Conservation (phyloP, 2,113 vertebrate genomes). For the Tamias sibiricus region DNA sequence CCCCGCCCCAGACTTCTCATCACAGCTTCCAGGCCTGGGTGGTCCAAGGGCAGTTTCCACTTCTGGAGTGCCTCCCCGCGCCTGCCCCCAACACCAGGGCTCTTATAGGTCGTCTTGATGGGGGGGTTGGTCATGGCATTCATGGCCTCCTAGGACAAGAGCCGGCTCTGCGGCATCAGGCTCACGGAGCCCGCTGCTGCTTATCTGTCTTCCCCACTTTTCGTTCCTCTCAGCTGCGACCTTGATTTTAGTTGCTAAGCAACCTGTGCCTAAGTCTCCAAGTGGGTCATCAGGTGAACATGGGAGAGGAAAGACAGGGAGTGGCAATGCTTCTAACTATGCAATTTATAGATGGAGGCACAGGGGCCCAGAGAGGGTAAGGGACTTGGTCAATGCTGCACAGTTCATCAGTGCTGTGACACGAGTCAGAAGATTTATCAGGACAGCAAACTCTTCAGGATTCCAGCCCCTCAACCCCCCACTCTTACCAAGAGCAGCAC, state of each 20-base stretch:
- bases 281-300: conserved; percentile 63
- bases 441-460: not conserved
- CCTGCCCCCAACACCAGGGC: not conserved
- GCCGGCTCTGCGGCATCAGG: not conserved
- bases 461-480: not conserved
- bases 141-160: not conserved
- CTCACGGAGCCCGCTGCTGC: not conserved
- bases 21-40: not conserved
- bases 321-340: not conserved
- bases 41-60: not conserved
- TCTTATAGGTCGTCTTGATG: not conserved
- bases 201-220: not conserved
- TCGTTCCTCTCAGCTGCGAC: conserved; percentile 39
- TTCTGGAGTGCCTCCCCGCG: not conserved
- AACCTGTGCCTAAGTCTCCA: conserved; percentile 58
- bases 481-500: not conserved
- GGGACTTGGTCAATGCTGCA: not conserved
- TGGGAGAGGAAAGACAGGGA: too few species aligned
- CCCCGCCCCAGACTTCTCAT: not conserved
- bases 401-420: not conserved
- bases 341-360: not conserved
- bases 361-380: not conserved
- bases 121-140: not conserved
- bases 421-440: not conserved
- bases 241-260: conserved; percentile 74